Evolutionary conservation across 2,113 vertebrate species (phyloP).

Genomic region (Grantiella picta): DNA sequence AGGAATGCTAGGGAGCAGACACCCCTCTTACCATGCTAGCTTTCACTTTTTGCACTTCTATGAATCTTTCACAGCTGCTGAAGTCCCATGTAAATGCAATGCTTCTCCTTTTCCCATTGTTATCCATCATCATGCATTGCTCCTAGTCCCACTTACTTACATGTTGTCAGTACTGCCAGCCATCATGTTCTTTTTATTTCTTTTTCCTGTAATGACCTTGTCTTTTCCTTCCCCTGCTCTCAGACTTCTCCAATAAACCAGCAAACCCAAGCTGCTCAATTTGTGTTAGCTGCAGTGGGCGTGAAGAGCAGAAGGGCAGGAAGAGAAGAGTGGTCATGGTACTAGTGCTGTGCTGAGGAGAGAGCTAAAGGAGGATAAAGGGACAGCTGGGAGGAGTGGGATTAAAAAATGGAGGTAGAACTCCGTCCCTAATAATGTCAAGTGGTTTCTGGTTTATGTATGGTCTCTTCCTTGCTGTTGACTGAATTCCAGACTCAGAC

Average conservation of each 20-base stretch:
- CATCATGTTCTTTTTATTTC: not conserved
- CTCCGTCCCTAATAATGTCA: not conserved
- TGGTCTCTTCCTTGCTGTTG: not conserved
- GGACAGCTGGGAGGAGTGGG: not conserved
- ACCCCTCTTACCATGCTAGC: not conserved
- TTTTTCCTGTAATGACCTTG: not conserved
- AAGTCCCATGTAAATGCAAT: not conserved
- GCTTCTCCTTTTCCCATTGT: not conserved
- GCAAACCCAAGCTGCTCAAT: not conserved
- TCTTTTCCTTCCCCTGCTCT: not conserved
- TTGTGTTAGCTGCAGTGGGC: not conserved
- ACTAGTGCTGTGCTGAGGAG: not conserved
- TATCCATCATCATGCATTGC: not conserved
- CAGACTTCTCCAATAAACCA: not conserved
- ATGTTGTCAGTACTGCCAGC: not conserved
- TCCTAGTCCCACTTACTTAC: not conserved
- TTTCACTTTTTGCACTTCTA: not conserved
- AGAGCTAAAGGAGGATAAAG: not conserved
- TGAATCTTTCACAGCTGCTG: not conserved
- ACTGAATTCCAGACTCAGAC: not conserved
- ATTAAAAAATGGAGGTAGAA: not conserved
- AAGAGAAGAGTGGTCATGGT: not conserved
- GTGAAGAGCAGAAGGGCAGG: not conserved
- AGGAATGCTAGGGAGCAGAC: not conserved
- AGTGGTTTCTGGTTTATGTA: not conserved